A percentile compares a stretch with the other conserved stretches of the same genome.
Conservation (phyloP, 2,888 invertebrate species). For the Strigamia maritima region DNA sequence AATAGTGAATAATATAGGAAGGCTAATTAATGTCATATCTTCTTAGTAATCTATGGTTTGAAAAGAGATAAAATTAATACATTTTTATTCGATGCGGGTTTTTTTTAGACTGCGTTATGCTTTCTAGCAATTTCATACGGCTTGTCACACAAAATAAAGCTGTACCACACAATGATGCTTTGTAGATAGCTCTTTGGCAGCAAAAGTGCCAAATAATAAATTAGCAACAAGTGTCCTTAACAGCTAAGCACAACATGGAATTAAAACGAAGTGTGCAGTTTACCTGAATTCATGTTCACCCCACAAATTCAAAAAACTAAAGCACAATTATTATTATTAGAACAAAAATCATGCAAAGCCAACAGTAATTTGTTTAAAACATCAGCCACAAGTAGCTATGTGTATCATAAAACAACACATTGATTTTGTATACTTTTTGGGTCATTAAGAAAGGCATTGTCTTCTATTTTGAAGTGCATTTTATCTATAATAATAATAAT, state of each 20-base stretch:
- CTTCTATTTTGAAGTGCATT: too few relatives aligned
- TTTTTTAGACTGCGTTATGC: neutral
- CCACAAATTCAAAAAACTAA: neutral
- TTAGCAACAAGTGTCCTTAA: neutral
- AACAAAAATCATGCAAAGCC: neutral
- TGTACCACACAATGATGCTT: neutral
- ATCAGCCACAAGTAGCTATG: neutral
- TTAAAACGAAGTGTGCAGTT: neutral
- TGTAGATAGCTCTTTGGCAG: neutral
- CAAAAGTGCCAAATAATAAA: neutral
- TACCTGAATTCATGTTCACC: neutral
- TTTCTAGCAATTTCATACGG: neutral
- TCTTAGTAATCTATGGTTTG: constrained; percentile 1
- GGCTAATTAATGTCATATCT: neutral
- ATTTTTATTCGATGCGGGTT: neutral
- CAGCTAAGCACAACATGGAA: neutral
- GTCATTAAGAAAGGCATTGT: too few relatives aligned
- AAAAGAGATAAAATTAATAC: neutral
- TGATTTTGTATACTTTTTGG: too few relatives aligned
- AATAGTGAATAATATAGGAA: neutral
- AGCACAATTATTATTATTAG: neutral
- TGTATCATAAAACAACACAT: neutral
- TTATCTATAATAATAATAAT: too few relatives aligned
- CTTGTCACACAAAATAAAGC: neutral
- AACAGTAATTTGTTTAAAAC: neutral